Conservation (phyloP, 2,888 invertebrate genomes). For the Catocala sponsa region DNA sequence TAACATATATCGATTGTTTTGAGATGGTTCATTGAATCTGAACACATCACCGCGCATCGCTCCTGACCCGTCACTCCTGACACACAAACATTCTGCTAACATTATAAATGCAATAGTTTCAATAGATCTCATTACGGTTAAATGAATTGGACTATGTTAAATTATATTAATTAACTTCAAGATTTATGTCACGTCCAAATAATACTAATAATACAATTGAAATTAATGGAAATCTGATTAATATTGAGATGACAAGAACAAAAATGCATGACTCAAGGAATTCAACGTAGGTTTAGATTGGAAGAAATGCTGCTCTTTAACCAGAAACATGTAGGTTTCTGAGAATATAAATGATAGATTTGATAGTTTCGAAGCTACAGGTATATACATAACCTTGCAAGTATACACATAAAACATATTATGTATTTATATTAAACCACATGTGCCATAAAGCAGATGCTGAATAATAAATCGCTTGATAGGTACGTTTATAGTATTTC, state of each 20-base stretch:
- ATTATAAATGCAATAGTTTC: neutral
- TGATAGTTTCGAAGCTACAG: no score
- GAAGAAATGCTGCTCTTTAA: no score
- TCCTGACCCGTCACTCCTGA: constrained; percentile 57
- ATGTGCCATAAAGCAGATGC: constrained; percentile 53
- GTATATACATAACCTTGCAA: neutral
- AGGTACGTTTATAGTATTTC: constrained; percentile 50
- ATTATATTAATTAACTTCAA: neutral
- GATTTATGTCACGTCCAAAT: neutral
- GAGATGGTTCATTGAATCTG: constrained; percentile 63
- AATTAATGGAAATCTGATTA: no score
- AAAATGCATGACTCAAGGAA: neutral
- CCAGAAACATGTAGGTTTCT: no score
- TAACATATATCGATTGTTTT: constrained; percentile 75
- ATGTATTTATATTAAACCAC: constrained; percentile 38
- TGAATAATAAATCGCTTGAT: constrained; percentile 35
- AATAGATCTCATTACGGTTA: neutral
- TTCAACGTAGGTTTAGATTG: neutral
- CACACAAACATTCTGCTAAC: constrained; percentile 35
- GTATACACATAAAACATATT: constrained; percentile 25
- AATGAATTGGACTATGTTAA: neutral
- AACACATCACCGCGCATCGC: constrained; percentile 50
- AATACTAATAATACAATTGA: neutral
- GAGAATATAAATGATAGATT: no score
- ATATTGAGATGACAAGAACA: neutral